A percentile compares a stretch with the other conserved stretches of the same genome.
Conservation (phyloP, 2,888 invertebrate genomes). For the Neria commutata region DNA sequence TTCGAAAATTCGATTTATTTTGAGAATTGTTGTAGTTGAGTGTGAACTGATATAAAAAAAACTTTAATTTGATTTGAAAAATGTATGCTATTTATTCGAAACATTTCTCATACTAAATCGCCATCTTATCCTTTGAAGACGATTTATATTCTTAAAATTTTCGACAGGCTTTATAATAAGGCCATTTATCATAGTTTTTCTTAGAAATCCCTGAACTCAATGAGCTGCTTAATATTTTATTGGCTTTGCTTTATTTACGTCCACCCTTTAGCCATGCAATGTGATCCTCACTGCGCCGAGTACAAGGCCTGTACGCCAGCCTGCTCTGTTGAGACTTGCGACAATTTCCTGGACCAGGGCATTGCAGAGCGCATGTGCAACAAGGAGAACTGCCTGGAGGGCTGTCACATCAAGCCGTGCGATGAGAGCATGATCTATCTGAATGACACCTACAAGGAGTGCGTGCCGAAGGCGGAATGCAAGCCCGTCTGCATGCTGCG, state of each 20-base stretch:
- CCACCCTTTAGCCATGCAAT: conserved; percentile 76
- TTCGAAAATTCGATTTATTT: too few relatives aligned
- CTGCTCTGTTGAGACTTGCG: conserved; percentile 85
- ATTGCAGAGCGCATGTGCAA: conserved; percentile 71
- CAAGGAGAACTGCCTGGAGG: conserved; percentile 81
- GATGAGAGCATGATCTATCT: conserved; percentile 75
- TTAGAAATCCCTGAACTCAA: too few relatives aligned
- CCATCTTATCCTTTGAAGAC: too few relatives aligned
- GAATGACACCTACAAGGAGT: conserved; percentile 72
- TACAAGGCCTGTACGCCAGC: conserved; percentile 83
- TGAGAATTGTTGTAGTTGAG: too few relatives aligned
- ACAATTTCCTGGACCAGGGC: conserved; percentile 73
- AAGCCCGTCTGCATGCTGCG: conserved; percentile 73
- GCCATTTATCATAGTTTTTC: too few relatives aligned
- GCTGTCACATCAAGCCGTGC: conserved; percentile 79
- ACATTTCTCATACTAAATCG: too few relatives aligned
- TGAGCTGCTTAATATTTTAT: neutral
- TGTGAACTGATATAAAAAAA: too few relatives aligned
- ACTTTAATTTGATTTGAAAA: too few relatives aligned
- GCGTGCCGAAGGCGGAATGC: conserved; percentile 77
- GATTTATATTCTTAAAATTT: too few relatives aligned
- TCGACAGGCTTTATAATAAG: too few relatives aligned
- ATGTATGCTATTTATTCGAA: too few relatives aligned
- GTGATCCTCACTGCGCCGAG: conserved; percentile 78
- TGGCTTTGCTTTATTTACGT: neutral